Conservation (phyloP, 2,113 vertebrate species). For the Corydoras sp. region DNA sequence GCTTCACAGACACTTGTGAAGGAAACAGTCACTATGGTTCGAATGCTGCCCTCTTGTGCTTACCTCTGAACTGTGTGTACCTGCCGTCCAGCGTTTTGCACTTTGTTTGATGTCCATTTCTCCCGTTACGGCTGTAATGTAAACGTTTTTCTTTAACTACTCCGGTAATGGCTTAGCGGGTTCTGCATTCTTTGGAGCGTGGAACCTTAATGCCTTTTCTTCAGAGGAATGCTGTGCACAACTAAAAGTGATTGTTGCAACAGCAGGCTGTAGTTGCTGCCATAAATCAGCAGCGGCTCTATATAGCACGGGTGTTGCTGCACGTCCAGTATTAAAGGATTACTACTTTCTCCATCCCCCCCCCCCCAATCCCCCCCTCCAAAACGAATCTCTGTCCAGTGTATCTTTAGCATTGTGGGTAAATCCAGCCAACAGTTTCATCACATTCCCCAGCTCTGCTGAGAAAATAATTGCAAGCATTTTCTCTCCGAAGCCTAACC, state of each 20-base stretch:
- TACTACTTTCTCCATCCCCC: not conserved
- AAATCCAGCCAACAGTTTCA: no score
- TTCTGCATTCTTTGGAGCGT: not conserved
- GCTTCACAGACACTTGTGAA: no score
- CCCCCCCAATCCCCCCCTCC: no score
- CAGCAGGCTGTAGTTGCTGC: not conserved
- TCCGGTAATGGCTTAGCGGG: not conserved
- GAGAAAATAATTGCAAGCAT: no score
- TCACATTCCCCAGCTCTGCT: no score
- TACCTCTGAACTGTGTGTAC: conserved; percentile 55
- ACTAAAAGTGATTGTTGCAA: not conserved
- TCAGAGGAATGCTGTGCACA: not conserved
- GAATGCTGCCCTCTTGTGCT: conserved; percentile 71
- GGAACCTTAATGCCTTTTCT: not conserved
- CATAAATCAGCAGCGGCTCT: not conserved
- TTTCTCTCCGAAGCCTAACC: no score
- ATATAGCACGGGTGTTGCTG: not conserved
- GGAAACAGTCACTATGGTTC: conserved; percentile 38
- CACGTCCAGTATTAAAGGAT: not conserved
- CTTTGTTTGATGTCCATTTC: not conserved
- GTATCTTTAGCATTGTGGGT: not conserved
- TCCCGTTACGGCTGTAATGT: not conserved
- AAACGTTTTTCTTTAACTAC: conserved; percentile 24
- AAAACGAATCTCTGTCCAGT: not conserved
- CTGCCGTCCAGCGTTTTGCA: not conserved